Evolutionary conservation across 2,797 vertebrate genomes (phyloP), one percentile per base, ranked within the genome.

Genomic region (Myotis findleyi): DNA sequence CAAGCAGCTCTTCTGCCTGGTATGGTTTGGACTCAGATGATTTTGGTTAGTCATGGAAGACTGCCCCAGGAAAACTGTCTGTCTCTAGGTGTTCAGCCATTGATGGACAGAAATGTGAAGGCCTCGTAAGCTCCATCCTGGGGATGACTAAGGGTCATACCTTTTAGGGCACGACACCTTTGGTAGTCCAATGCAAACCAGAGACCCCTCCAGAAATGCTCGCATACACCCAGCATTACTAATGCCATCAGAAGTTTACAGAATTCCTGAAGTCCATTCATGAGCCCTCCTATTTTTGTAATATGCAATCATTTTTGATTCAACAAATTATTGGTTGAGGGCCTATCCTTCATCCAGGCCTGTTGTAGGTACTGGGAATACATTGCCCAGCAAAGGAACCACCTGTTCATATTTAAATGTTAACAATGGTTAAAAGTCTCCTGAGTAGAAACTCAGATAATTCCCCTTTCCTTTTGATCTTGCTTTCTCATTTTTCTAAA

Each of bases 401-500:
- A 5, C 18, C 7, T 77, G 47, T 57, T 79, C 94, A 9, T 92
- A 80, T 91, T 93, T 89, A 36, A 81, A 30, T 89, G 71, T 93
- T 93, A 89, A 89, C 38, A 41, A 11, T 55, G 55, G 59, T 84
- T 89, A 36, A 93, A 89, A 72, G 51, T 89, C 85, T 93, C 72
- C 38, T 23, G 33, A 87, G 72, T 49, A 51, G 80, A 75, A 92
- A 88, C 55, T 94, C 36, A 49, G 66, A 62, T 84, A 33, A 80
- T 81, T 77, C 21, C 17, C 25, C 72, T 96, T 62, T 47, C 66
- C 64, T 89, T 88, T 69, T 53, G 33, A 80, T 93, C 72, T 86
- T 86, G 27, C 44, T 82, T 84, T 91, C 62, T 95, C 51, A 73
- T 95, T 94, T 96, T 90, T 87, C 81, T 93, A 93, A 93, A 66